phyloP scores from a whole-genome alignment of 2,113 vertebrate species.

The Chroicocephalus ridibundus region DNA sequence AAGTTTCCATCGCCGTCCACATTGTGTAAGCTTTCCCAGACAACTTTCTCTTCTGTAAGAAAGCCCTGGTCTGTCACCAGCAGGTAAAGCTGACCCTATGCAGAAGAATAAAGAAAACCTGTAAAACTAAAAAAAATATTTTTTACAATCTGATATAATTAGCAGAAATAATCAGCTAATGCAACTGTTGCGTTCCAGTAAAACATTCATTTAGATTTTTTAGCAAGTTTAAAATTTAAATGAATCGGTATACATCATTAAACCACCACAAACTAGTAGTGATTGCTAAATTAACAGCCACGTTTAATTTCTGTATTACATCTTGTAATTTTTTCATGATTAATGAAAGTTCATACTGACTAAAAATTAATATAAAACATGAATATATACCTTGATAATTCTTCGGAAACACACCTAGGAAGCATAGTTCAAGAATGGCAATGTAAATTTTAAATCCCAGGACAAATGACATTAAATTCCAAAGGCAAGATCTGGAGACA shows the following conservation, averaged over 20 bases:
- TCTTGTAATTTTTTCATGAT: neutral
- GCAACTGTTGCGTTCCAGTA: neutral
- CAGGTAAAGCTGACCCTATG: conserved; percentile 93
- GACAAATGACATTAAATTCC: neutral
- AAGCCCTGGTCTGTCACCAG: conserved; percentile 98
- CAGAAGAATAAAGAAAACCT: conserved; percentile 7
- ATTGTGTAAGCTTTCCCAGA: conserved; percentile 98
- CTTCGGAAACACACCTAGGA: neutral
- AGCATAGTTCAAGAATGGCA: neutral
- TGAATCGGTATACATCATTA: neutral
- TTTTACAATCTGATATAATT: neutral
- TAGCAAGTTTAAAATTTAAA: neutral
- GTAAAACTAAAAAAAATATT: neutral
- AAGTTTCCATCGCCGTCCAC: conserved; percentile 98
- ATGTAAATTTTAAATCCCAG: neutral
- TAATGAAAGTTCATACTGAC: neutral
- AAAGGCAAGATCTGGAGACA: neutral
- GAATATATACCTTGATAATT: neutral
- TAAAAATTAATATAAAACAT: neutral
- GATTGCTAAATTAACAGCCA: neutral
- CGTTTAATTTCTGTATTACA: neutral
- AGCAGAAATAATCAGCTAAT: neutral
- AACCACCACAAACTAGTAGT: neutral
- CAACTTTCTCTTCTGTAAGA: conserved; percentile 96
- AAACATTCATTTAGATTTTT: neutral